Conservation (phyloP, 2,113 vertebrate genomes). For the Mola mola region DNA sequence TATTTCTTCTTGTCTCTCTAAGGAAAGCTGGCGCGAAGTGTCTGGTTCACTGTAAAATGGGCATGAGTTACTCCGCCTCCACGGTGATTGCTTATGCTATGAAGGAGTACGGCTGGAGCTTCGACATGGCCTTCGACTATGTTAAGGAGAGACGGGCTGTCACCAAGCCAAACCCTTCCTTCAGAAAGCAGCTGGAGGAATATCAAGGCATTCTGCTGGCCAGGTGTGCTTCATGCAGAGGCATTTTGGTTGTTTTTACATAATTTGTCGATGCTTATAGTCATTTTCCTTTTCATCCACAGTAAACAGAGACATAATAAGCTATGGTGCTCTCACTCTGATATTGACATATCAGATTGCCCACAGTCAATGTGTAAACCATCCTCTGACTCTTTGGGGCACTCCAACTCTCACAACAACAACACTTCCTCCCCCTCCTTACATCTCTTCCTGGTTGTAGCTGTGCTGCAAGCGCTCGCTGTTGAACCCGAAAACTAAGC, state of each 20-base stretch:
- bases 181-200: constrained; percentile 97
- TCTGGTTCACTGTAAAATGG: constrained; percentile 99
- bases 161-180: constrained; percentile 97
- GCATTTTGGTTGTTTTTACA: background rate
- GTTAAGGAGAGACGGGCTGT: constrained; percentile 93
- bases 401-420: constrained; percentile 82
- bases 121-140: constrained; percentile 91
- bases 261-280: no score
- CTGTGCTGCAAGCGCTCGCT: constrained; percentile 72
- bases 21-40: constrained; percentile 97
- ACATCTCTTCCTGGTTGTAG: constrained; percentile 87
- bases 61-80: constrained; percentile 95
- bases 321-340: constrained; percentile 96
- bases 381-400: constrained; percentile 50
- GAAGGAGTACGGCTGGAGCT: constrained; percentile 98
- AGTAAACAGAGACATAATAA: constrained; percentile 99
- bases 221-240: constrained; percentile 79
- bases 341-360: constrained; percentile 91
- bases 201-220: constrained; percentile 98
- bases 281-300: constrained; percentile 35
- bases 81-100: constrained; percentile 98
- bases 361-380: constrained; percentile 80
- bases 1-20: background rate
- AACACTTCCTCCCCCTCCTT: constrained; percentile 87
- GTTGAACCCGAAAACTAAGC: constrained; percentile 14